phyloP scores from a whole-genome alignment of 2,888 invertebrate genomes.

The Dryobotodes eremita region DNA sequence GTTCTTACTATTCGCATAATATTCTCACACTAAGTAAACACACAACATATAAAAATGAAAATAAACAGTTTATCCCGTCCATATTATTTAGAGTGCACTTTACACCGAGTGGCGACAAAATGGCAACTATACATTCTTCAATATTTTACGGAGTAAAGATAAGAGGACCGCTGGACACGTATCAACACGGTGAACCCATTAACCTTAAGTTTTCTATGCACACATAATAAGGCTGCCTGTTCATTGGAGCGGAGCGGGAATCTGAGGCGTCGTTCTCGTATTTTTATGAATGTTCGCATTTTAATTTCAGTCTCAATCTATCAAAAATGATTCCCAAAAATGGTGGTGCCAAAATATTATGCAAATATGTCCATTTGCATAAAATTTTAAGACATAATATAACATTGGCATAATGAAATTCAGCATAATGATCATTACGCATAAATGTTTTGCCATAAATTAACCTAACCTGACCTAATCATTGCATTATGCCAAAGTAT shows the following conservation, averaged over 20 bases:
- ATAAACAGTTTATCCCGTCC: slow-evolving; percentile 30
- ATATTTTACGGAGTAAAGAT: slow-evolving; percentile 53
- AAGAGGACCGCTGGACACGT: slow-evolving; percentile 44
- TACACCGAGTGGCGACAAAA: slow-evolving; percentile 43
- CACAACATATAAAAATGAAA: slow-evolving; percentile 15
- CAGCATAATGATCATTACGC: too few species aligned
- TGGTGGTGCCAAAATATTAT: too few species aligned
- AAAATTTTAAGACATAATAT: too few species aligned
- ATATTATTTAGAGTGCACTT: slow-evolving; percentile 62
- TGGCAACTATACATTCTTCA: slow-evolving; percentile 49
- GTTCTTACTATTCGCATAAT: background rate
- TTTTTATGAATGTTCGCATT: background rate
- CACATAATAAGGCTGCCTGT: slow-evolving; percentile 31
- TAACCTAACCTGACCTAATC: too few species aligned
- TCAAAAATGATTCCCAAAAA: too few species aligned
- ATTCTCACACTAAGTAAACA: background rate
- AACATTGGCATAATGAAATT: too few species aligned
- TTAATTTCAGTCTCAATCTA: too few species aligned
- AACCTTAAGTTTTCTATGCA: slow-evolving; percentile 46
- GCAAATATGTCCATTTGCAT: too few species aligned
- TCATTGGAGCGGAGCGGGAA: background rate
- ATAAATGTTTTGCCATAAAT: too few species aligned
- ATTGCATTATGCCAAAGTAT: too few species aligned
- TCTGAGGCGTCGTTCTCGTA: background rate
- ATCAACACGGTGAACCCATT: slow-evolving; percentile 51